Evolutionary conservation across 2,888 invertebrate species (phyloP).

Genomic region (Neelides folsomi): DNA sequence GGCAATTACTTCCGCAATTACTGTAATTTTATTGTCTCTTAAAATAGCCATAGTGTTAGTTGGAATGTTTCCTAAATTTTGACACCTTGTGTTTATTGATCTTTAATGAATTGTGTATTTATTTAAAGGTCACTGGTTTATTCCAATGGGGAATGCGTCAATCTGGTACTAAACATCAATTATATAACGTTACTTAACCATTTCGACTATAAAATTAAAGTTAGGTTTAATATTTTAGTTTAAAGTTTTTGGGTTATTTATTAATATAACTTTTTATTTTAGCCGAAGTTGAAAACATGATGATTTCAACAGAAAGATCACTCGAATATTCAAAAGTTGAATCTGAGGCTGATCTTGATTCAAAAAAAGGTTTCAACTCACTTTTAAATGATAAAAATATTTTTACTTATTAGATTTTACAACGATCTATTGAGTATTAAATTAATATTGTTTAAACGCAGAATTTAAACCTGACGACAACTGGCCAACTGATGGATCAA

Average conservation of each 20-base stretch:
- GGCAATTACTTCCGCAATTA: slow-evolving; percentile 33
- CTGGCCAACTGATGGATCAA: slow-evolving; percentile 38
- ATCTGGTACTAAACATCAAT: slow-evolving; percentile 39
- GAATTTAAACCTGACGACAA: slow-evolving; percentile 35
- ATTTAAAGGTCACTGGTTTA: no score
- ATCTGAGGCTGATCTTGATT: slow-evolving; percentile 39
- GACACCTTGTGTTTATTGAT: slow-evolving; percentile 37
- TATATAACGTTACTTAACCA: no score
- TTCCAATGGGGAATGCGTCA: slow-evolving; percentile 59
- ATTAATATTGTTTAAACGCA: slow-evolving; percentile 11
- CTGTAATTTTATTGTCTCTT: slow-evolving; percentile 11
- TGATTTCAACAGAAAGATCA: slow-evolving; percentile 56
- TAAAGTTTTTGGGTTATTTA: no score
- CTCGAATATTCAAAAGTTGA: slow-evolving; percentile 41
- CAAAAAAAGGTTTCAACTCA: slow-evolving; percentile 17
- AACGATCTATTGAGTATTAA: no score
- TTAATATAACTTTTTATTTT: no score
- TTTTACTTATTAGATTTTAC: no score
- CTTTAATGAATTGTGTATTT: slow-evolving; percentile 50
- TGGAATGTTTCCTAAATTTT: no score
- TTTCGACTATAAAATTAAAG: no score
- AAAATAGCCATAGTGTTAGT: no score
- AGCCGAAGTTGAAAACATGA: slow-evolving; percentile 72
- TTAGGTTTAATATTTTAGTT: no score
- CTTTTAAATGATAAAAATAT: no score